These are phyloP conservation scores for Diprion similis DNA, from an alignment of 1,140 invertebrate species.

Conservation along the genomic window DNA sequence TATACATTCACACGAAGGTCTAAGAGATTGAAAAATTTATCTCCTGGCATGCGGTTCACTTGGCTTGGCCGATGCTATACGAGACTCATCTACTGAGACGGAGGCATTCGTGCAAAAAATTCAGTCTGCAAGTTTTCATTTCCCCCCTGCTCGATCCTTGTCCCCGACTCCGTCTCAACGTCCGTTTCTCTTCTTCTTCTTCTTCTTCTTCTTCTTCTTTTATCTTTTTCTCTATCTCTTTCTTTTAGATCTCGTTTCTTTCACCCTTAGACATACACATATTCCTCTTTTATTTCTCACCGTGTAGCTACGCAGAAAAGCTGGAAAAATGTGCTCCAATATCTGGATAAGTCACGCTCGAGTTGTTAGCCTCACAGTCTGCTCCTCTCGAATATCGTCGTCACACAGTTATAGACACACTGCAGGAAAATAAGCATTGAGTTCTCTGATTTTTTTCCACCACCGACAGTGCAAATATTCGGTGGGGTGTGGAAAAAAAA, in stretches of 20 bases:
- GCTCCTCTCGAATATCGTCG: too few species aligned
- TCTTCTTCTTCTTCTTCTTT: constrained; percentile 13
- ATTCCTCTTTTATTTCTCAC: too few species aligned
- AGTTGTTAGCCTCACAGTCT: too few species aligned
- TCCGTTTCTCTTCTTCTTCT: background rate
- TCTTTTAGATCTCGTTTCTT: too few species aligned
- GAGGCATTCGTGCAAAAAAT: background rate
- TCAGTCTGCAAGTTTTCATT: constrained; percentile 7
- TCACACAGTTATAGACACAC: too few species aligned
- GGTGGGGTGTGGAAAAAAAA: too few species aligned
- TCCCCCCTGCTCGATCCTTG: background rate
- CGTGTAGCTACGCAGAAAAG: background rate
- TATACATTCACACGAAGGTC: constrained; percentile 5
- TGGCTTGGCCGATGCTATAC: background rate
- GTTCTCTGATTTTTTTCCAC: too few species aligned
- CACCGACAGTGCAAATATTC: too few species aligned
- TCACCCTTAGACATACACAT: too few species aligned
- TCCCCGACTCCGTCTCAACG: background rate
- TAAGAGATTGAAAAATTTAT: background rate
- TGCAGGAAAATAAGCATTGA: too few species aligned
- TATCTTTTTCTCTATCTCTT: too few species aligned
- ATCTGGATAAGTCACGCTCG: background rate
- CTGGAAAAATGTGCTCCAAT: background rate
- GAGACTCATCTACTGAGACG: background rate
- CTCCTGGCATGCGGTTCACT: background rate